Evolutionary conservation across 2,888 invertebrate genomes (phyloP).

Genomic region (Synergus japonicus): DNA sequence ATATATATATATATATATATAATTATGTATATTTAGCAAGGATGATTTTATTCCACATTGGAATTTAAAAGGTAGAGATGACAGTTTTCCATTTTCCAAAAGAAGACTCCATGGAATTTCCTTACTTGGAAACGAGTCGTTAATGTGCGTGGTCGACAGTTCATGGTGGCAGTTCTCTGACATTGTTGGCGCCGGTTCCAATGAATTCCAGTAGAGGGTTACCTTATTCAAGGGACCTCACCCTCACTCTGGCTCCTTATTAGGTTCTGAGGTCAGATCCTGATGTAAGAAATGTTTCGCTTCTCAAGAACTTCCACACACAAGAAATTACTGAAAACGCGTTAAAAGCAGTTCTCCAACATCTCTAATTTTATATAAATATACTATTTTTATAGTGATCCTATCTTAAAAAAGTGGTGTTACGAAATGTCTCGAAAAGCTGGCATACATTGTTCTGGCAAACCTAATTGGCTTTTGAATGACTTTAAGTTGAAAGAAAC

Average conservation of each 20-base stretch:
- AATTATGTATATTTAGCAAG: no score
- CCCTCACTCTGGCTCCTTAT: constrained; percentile 59
- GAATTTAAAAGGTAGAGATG: no score
- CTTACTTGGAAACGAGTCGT: constrained; percentile 70
- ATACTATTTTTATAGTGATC: no score
- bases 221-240: constrained; percentile 59
- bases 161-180: constrained; percentile 47
- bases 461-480: no score
- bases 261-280: constrained; percentile 49
- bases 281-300: not conserved
- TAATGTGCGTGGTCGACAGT: constrained; percentile 64
- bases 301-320: constrained; percentile 28
- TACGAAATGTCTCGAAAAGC: no score
- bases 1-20: no score
- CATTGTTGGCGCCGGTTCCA: constrained; percentile 66
- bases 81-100: not conserved
- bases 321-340: not conserved
- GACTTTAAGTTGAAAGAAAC: no score
- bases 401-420: no score
- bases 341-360: no score
- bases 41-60: no score
- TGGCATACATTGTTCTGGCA: no score
- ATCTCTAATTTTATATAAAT: no score
- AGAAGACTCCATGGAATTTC: constrained; percentile 45
- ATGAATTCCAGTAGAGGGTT: constrained; percentile 60